These are phyloP conservation scores for Globodera ellingtonae DNA, from an alignment of 1,140 invertebrate genomes.

Conservation along the genomic window DNA sequence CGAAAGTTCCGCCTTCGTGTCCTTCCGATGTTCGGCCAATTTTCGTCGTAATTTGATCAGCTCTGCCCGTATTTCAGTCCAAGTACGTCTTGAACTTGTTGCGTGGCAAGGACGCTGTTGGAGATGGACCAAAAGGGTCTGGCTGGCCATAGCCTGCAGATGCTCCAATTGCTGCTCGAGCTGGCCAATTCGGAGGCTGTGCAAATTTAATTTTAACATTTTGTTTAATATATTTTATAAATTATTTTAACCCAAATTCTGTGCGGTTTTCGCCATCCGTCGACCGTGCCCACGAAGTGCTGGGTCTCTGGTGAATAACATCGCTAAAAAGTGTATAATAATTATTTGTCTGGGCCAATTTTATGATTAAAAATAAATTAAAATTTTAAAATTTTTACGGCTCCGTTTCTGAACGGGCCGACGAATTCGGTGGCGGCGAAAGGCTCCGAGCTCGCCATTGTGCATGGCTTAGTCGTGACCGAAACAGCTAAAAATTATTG, in stretches of 20 bases:
- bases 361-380: not conserved
- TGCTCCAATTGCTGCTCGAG: conserved; percentile 12
- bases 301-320: conserved; percentile 3
- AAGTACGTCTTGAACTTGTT: not conserved
- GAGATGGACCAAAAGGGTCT: not conserved
- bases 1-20: not conserved
- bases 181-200: not conserved
- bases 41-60: not conserved
- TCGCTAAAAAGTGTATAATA: not conserved
- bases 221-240: not conserved
- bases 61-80: not conserved
- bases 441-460: conserved; percentile 16
- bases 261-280: not conserved
- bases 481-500: not conserved
- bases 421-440: conserved; percentile 22
- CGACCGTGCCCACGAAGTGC: conserved; percentile 9
- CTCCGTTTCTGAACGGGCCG: conserved; percentile 11
- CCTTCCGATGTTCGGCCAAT: not conserved
- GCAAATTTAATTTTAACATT: no score
- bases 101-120: not conserved
- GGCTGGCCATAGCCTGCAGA: conserved; percentile 1
- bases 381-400: not conserved
- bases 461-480: not conserved
- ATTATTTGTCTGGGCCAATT: not conserved
- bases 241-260: not conserved